Conservation (phyloP, 2,113 vertebrate species). For the Delphinapterus leucas region DNA sequence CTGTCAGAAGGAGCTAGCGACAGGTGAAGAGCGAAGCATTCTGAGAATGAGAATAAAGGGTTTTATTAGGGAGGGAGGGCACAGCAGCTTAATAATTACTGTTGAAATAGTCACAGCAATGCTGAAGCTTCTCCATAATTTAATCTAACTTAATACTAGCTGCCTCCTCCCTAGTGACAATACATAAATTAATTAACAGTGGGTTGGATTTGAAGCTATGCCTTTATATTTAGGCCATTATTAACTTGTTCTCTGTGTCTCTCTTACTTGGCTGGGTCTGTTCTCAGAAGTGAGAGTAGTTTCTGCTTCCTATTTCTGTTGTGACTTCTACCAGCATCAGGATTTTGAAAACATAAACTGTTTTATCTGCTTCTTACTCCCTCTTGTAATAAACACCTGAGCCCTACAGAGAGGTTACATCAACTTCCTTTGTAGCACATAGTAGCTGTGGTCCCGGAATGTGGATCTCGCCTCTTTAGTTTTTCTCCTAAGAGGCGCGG, state of each 20-base stretch:
- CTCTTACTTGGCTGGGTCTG: background rate
- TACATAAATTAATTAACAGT: slow-evolving; percentile 76
- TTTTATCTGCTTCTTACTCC: background rate
- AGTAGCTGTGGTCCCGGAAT: background rate
- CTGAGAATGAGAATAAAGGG: slow-evolving; percentile 18
- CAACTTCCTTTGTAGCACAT: background rate
- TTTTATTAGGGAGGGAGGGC: slow-evolving; percentile 55
- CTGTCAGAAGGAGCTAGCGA: slow-evolving; percentile 67
- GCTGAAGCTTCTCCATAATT: slow-evolving; percentile 65
- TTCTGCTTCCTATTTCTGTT: background rate
- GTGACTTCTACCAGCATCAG: background rate
- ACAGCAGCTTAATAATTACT: slow-evolving; percentile 66
- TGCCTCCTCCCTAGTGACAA: slow-evolving; percentile 67
- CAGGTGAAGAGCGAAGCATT: slow-evolving; percentile 53
- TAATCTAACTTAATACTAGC: slow-evolving; percentile 66
- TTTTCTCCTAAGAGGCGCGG: background rate
- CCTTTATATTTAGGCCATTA: slow-evolving; percentile 58
- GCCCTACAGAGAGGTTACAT: background rate
- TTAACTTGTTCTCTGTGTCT: slow-evolving; percentile 43
- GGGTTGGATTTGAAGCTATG: slow-evolving; percentile 60
- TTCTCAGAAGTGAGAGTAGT: slow-evolving; percentile 19
- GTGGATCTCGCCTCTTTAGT: background rate
- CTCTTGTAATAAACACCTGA: background rate
- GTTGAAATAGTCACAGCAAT: slow-evolving; percentile 73
- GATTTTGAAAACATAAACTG: background rate